A percentile compares a stretch with the other conserved stretches of the same genome.
Conservation (phyloP, 1,140 invertebrate species). For the Mycetomoellerius zeteki region DNA sequence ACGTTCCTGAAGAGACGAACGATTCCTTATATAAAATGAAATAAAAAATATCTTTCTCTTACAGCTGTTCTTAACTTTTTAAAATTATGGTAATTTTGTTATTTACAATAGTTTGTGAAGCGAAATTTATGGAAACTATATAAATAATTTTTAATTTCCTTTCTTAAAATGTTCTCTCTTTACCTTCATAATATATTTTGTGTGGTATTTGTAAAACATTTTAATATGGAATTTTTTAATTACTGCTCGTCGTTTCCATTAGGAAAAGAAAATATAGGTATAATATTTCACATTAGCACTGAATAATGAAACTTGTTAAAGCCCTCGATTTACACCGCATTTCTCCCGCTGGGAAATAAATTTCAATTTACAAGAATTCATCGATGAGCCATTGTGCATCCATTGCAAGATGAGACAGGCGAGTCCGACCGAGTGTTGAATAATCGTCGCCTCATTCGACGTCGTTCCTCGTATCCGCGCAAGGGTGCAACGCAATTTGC, state of each 20-base stretch:
- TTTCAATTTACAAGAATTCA: slow-evolving; percentile 23
- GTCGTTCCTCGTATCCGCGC: background rate
- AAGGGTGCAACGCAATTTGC: slow-evolving; percentile 62
- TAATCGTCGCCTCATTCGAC: slow-evolving; percentile 43
- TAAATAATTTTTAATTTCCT: background rate
- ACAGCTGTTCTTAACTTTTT: no score
- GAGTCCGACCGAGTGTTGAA: slow-evolving; percentile 38
- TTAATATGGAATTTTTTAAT: background rate
- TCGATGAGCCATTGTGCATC: slow-evolving; percentile 12
- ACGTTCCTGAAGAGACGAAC: slow-evolving; percentile 46
- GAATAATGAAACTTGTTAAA: background rate
- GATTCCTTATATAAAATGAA: slow-evolving; percentile 9
- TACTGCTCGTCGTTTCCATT: background rate
- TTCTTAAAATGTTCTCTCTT: background rate
- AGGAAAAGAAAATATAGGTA: background rate
- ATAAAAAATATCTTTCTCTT: slow-evolving; percentile 4
- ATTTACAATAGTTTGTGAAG: background rate
- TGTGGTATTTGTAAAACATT: background rate
- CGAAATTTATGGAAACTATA: background rate
- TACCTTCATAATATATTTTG: background rate
- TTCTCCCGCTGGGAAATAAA: background rate
- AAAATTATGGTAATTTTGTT: background rate
- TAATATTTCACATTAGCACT: background rate
- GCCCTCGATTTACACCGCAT: background rate
- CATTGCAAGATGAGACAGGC: background rate